Evolutionary conservation across 1,140 invertebrate genomes (phyloP).

Genomic region (Drosophila erecta): DNA sequence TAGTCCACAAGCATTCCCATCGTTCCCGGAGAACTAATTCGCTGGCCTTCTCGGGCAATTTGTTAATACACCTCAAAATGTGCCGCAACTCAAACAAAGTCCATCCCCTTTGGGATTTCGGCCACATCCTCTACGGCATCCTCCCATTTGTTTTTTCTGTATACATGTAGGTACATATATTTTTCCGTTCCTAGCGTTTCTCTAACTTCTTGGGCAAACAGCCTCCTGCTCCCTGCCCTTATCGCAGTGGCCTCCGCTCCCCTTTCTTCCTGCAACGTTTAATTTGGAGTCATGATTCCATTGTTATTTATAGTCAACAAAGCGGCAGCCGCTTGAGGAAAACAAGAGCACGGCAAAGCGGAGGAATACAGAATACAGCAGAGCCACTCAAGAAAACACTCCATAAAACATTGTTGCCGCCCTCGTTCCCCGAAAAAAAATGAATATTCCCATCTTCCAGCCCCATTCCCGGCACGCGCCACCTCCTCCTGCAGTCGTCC

Average conservation of each 20-base stretch:
- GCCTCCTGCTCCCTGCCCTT: background rate
- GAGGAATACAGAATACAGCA: background rate
- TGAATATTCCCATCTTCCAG: background rate
- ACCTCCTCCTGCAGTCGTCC: conserved; percentile 25
- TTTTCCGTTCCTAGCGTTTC: conserved; percentile 64
- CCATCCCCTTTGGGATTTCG: background rate
- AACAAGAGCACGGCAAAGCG: conserved; percentile 1
- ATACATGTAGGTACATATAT: conserved; percentile 10
- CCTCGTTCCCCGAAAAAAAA: conserved; percentile 1
- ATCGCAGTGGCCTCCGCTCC: conserved; percentile 10
- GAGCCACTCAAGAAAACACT: conserved; percentile 77
- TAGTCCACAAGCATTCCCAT: no score
- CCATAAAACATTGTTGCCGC: conserved; percentile 70
- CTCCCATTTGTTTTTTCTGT: background rate
- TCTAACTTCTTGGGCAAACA: conserved; percentile 56
- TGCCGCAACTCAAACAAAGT: conserved; percentile 34
- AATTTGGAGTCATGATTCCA: conserved; percentile 82
- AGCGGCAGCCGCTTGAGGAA: conserved; percentile 53
- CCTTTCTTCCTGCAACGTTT: conserved; percentile 54
- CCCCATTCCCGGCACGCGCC: conserved; percentile 55
- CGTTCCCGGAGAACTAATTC: conserved; percentile 35
- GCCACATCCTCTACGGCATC: background rate
- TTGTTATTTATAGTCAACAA: conserved; percentile 82
- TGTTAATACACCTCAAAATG: conserved; percentile 57
- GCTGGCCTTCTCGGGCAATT: conserved; percentile 46